Evolutionary conservation across 2,888 invertebrate species (phyloP).

Genomic region (Drosophila mettleri): DNA sequence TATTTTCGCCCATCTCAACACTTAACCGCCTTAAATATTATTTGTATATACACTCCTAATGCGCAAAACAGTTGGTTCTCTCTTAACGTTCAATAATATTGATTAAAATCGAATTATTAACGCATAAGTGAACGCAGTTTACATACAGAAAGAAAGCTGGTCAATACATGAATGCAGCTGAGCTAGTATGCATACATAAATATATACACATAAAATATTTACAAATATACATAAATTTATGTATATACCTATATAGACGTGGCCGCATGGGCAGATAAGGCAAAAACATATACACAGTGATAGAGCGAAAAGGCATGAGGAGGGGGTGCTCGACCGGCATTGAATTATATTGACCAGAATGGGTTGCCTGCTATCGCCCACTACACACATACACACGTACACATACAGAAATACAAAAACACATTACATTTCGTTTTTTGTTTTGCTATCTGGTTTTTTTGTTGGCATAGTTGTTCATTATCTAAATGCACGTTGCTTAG

Average conservation of each 20-base stretch:
- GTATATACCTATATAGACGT: conserved; percentile 3
- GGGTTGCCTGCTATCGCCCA: conserved; percentile 44
- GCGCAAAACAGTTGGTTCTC: background rate
- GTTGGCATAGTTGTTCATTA: conserved; percentile 59
- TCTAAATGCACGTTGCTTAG: conserved; percentile 71
- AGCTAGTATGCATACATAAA: conserved; percentile 7
- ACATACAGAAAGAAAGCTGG: conserved; percentile 13
- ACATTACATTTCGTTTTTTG: conserved; percentile 15
- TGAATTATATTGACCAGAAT: conserved; percentile 74
- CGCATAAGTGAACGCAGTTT: conserved; percentile 55
- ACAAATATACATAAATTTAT: background rate
- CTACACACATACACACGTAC: conserved; percentile 8
- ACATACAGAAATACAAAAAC: conserved; percentile 7
- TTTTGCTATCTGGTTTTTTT: conserved; percentile 59
- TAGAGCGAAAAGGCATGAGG: conserved; percentile 12
- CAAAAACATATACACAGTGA: conserved; percentile 21
- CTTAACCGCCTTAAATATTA: background rate
- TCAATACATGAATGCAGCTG: conserved; percentile 45
- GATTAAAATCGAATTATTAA: conserved; percentile 76
- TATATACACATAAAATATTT: background rate
- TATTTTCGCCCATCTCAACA: background rate
- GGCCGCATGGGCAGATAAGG: conserved; percentile 63
- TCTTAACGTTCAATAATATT: conserved; percentile 57
- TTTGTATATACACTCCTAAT: background rate
- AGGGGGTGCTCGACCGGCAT: conserved; percentile 44